Evolutionary conservation across 2,797 vertebrate species (phyloP).

Genomic region (Dipus sagitta): DNA sequence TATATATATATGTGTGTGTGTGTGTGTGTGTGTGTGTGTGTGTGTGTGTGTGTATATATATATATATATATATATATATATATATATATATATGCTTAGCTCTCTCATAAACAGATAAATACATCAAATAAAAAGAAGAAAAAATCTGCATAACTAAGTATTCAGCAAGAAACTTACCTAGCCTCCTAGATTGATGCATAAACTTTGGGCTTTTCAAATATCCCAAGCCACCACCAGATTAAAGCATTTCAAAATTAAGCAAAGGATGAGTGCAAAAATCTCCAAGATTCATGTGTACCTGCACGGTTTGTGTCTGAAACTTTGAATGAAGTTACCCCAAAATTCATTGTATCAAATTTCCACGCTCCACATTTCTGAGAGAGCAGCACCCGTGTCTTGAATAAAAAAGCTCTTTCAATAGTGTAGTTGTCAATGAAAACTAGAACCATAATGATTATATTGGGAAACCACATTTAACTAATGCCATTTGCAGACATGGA

Average conservation of each 20-base stretch:
- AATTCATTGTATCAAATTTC: not conserved
- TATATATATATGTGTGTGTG: no score
- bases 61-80: no score
- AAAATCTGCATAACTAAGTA: not conserved
- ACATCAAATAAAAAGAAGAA: no score
- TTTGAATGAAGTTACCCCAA: not conserved
- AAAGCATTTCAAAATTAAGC: conserved; percentile 39
- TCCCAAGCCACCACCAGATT: not conserved
- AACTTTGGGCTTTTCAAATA: not conserved
- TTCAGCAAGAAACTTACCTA: not conserved
- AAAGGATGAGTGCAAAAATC: not conserved
- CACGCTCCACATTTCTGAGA: not conserved
- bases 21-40: no score
- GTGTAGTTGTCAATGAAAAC: not conserved
- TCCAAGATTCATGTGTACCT: not conserved
- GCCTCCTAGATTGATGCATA: not conserved
- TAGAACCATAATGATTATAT: not conserved
- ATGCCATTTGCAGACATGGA: not conserved
- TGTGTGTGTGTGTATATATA: no score
- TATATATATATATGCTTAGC: no score
- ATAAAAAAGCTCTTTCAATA: not conserved
- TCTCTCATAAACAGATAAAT: no score
- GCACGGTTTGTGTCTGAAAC: not conserved
- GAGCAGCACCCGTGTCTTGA: not conserved
- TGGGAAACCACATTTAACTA: not conserved